A percentile compares a stretch with the other conserved stretches of the same genome.
Evolutionary conservation across 2,888 invertebrate genomes (phyloP).

Genomic region (Erebia epiphron): DNA sequence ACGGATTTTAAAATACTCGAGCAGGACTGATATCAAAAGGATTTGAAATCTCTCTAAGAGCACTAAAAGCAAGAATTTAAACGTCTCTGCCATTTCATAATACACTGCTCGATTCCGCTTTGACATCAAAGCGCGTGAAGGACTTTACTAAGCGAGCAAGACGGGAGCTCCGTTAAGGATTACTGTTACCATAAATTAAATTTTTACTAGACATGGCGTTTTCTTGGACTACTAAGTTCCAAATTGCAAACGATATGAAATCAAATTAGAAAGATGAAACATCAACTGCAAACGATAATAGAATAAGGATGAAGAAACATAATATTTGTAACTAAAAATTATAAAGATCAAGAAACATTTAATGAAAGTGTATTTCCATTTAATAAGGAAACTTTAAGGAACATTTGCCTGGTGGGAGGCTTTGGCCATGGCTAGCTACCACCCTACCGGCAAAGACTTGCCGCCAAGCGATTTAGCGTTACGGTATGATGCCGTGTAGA

Average conservation of each 20-base stretch:
- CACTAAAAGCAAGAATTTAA: conserved; percentile 28
- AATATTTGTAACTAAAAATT: too few relatives aligned
- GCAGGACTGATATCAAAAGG: conserved; percentile 14
- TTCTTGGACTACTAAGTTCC: not conserved
- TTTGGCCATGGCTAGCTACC: too few relatives aligned
- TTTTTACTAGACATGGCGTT: conserved; percentile 2
- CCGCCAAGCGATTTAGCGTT: too few relatives aligned
- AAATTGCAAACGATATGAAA: not conserved
- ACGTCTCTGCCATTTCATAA: conserved; percentile 35
- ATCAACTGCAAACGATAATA: not conserved
- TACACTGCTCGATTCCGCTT: conserved; percentile 45
- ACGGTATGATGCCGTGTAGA: too few relatives aligned
- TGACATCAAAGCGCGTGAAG: conserved; percentile 53
- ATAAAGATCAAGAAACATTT: too few relatives aligned
- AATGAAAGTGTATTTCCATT: too few relatives aligned
- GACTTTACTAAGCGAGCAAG: conserved; percentile 50
- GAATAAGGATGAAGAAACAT: not conserved
- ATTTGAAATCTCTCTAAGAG: conserved; percentile 22
- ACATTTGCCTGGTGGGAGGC: too few relatives aligned
- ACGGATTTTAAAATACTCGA: conserved; percentile 9
- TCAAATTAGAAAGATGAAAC: not conserved
- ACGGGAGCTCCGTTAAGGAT: conserved; percentile 28
- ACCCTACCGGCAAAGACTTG: too few relatives aligned
- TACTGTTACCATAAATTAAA: conserved; percentile 4
- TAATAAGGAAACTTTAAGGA: too few relatives aligned